Evolutionary conservation across 2,888 invertebrate genomes (phyloP), one percentile per base, ranked within the genome.

Genomic region (Pseudococcus jackbeardsleyi): DNA sequence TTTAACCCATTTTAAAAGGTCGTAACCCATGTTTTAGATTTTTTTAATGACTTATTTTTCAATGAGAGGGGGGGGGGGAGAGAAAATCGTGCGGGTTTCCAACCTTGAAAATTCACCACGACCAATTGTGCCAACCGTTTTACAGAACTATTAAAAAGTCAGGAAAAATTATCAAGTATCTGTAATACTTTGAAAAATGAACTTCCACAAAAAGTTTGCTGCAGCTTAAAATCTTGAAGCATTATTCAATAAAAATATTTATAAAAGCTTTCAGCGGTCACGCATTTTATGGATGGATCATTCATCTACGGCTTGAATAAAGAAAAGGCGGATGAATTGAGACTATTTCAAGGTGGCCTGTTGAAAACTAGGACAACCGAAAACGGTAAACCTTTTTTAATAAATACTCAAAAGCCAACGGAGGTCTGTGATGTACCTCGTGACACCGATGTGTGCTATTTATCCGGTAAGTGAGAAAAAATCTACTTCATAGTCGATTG

Each of bases 261-360:
- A 5, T 1, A 3, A 59, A 15, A 89, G 89, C 15, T 89, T 59
- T 86, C 86, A 26, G 17, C 39, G 2, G 95, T 95, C 0, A 95
- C 95, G 0, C 95, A 95, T 89, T 94, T 94, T 91, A 91, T 97
- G 90, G 97, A 97, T 90, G 95, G 94, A 0, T 97, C 96, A 0
- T 95, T 95, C 89, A 93, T 96, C 86, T 97, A 97, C 90, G 96
- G 97, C 0, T 93, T 94, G 0, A 94, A 93, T 50, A 91, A 93
- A 33, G 92, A 93, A 5, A 93, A 94, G 54, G 93, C 94, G 0
- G 92, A 92, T 0, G 92, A 93, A 6, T 82, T 90, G 39, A 59
- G 90, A 46, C 82, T 88, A 11, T 89, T 89, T 22, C 46, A n/a
- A n/a, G 86, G 89, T 12, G 90, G 90, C 7, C 88, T 89, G 33